Evolutionary conservation across 2,797 vertebrate species (phyloP).

Genomic region (Valencia hispanica): DNA sequence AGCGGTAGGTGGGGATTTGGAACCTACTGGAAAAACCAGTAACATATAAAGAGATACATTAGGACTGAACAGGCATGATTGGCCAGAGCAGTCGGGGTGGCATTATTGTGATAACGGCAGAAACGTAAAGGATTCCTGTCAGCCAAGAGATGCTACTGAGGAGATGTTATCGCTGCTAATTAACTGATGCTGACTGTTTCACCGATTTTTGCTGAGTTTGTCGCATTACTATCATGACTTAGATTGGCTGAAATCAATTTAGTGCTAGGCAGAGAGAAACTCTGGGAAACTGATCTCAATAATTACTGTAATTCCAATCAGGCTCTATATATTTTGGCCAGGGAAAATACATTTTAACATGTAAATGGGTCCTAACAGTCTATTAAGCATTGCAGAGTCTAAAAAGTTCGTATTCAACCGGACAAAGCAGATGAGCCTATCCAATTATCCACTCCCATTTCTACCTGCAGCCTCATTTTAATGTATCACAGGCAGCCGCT

Average conservation of each 20-base stretch:
- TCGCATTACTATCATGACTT: slow-evolving; percentile 29
- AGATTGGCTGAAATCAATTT: slow-evolving; percentile 26
- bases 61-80: background rate
- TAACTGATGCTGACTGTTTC: slow-evolving; percentile 27
- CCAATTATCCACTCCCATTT: slow-evolving; percentile 75
- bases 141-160: slow-evolving; percentile 23
- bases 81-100: slow-evolving; percentile 5
- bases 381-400: slow-evolving; percentile 29
- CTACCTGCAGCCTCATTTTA: slow-evolving; percentile 72
- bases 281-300: slow-evolving; percentile 4
- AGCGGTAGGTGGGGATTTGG: slow-evolving; percentile 18
- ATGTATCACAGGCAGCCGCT: slow-evolving; percentile 60
- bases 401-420: slow-evolving; percentile 41
- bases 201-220: slow-evolving; percentile 30
- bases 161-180: slow-evolving; percentile 38
- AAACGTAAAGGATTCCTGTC: slow-evolving; percentile 42
- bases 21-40: slow-evolving; percentile 11
- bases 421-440: slow-evolving; percentile 44
- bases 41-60: slow-evolving; percentile 28
- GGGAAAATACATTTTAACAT: slow-evolving; percentile 38
- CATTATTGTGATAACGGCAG: slow-evolving; percentile 35
- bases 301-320: slow-evolving; percentile 33
- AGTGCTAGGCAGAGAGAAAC: slow-evolving; percentile 2
- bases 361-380: slow-evolving; percentile 35
- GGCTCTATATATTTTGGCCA: slow-evolving; percentile 27